Conservation (phyloP, 1,140 invertebrate genomes). For the Sitophilus oryzae region DNA sequence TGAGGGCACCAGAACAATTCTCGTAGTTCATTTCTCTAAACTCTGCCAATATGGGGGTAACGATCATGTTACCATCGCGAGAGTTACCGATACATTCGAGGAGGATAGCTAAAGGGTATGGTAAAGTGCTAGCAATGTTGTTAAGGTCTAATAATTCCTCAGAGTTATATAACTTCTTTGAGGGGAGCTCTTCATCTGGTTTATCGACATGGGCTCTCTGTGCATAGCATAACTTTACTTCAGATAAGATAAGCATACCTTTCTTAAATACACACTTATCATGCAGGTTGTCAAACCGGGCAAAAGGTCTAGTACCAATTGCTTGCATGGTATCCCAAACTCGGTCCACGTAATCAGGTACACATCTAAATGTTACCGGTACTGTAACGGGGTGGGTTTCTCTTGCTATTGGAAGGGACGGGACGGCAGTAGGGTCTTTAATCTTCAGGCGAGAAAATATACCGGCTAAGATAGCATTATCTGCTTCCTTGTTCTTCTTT, state of each 20-base stretch:
- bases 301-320: slow-evolving; percentile 17
- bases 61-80: no score
- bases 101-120: slow-evolving; percentile 5
- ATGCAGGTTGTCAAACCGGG: no score
- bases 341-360: slow-evolving; percentile 14
- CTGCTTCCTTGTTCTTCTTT: slow-evolving; percentile 11
- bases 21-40: no score
- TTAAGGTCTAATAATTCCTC: slow-evolving; percentile 16
- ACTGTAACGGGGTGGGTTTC: slow-evolving; percentile 13
- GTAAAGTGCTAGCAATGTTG: slow-evolving; percentile 11
- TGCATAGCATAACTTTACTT: slow-evolving; percentile 7
- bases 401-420: slow-evolving; percentile 6
- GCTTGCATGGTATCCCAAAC: slow-evolving; percentile 21
- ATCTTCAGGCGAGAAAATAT: slow-evolving; percentile 13
- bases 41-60: no score
- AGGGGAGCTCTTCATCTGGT: slow-evolving; percentile 16
- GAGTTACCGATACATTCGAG: slow-evolving; percentile 6
- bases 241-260: slow-evolving; percentile 11
- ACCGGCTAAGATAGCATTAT: slow-evolving; percentile 8
- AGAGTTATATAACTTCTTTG: slow-evolving; percentile 11
- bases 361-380: slow-evolving; percentile 1
- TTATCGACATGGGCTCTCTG: slow-evolving; percentile 10
- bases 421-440: slow-evolving; percentile 11
- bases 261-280: slow-evolving; percentile 19
- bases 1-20: no score